Evolutionary conservation across 2,113 vertebrate species (phyloP).

Genomic region (Antechinus stuartii): DNA sequence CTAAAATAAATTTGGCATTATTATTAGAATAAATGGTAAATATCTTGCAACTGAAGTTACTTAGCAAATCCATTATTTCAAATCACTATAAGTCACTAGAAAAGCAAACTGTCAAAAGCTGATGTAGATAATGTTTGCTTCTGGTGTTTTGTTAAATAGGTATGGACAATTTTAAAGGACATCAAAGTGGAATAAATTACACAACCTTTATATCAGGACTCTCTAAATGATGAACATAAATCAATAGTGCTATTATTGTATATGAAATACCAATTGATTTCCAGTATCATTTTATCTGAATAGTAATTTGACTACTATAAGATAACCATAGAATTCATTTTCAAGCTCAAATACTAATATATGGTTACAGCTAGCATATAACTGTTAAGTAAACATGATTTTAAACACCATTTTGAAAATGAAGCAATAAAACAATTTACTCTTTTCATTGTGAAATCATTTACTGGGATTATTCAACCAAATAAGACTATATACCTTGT

Average conservation of each 20-base stretch:
- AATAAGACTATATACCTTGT: slow-evolving; percentile 44
- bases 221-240: slow-evolving; percentile 24
- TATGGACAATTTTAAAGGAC: slow-evolving; percentile 44
- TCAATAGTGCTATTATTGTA: slow-evolving; percentile 32
- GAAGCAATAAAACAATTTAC: slow-evolving; percentile 52
- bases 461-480: slow-evolving; percentile 52
- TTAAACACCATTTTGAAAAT: slow-evolving; percentile 66
- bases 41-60: slow-evolving; percentile 39
- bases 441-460: slow-evolving; percentile 60
- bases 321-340: slow-evolving; percentile 54
- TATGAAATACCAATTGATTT: slow-evolving; percentile 53
- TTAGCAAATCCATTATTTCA: slow-evolving; percentile 34
- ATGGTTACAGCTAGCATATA: slow-evolving; percentile 31
- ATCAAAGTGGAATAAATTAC: slow-evolving; percentile 22
- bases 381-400: slow-evolving; percentile 38
- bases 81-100: slow-evolving; percentile 18
- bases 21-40: slow-evolving; percentile 33
- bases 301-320: slow-evolving; percentile 45
- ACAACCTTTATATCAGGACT: slow-evolving; percentile 26
- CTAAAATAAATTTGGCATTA: slow-evolving; percentile 49
- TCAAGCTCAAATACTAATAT: slow-evolving; percentile 58
- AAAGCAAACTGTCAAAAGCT: slow-evolving; percentile 33
- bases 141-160: slow-evolving; percentile 40
- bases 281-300: slow-evolving; percentile 54
- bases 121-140: slow-evolving; percentile 21